Base-by-base conservation (phyloP, 2,797 vertebrate species). In the Myotis pilosus region DNA sequence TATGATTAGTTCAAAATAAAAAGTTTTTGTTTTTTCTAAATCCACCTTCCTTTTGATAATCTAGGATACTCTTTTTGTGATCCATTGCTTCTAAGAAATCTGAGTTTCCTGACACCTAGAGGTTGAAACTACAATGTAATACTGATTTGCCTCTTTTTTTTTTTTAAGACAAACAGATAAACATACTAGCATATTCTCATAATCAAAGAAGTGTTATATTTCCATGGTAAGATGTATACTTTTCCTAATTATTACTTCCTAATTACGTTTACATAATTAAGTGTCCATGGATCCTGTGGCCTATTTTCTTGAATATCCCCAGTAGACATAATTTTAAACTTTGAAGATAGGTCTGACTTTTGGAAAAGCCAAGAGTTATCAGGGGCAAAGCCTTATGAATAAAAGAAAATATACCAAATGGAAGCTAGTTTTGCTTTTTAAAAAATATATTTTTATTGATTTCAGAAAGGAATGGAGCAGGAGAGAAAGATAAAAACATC, bases 51-150 rank as follows among this genome's bases (percentile, higher is more conserved):
- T 9, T 51, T 83, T 55, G 49, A 62, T 82, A 57, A n/a, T 49
- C 30, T 87, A 83, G 19, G 64, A 28, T 6, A 81, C 8, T 66
- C 17, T 19, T 92, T 41, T 36, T 85, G 36, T 33, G 6, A 72
- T 28, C 8, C 17, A 64, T 57, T 66, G 19, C 75, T 92, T 87
- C 41, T 75, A 85, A 76, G 72, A 93, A 87, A 96, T 71, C 38
- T 53, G 23, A 80, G 6, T 85, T 76, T 90, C 38, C 11, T 84
- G 25, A 87, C 20, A 75, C 33, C 11, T 84, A 11, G 20, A 62
- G 60, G 25, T 81, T 76, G 68, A 80, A 89, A 86, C 10, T 80
- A 68, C 7, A 81, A 44, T 30, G 11, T 1, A 36, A 10, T 64
- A 7, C 36, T 88, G 33, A 57, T 30, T 60, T 64, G 2, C 28